Percentiles rank a stretch among this genome's conserved stretches.
phyloP scores from a whole-genome alignment of 2,888 invertebrate genomes.

The Empis stercorea region DNA sequence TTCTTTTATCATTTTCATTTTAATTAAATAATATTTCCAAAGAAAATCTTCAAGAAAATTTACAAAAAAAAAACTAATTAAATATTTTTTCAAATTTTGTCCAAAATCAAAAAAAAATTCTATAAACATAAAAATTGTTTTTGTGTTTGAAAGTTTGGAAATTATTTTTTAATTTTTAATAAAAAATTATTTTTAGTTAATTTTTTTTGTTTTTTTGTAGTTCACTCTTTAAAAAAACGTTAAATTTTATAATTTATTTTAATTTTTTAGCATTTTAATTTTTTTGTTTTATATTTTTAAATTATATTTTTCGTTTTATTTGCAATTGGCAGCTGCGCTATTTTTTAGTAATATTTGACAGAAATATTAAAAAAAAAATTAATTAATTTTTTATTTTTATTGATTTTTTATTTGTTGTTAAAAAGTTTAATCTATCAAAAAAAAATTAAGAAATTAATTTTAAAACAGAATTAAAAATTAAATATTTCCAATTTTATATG shows the following conservation, averaged over 20 bases:
- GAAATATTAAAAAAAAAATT: too few species aligned
- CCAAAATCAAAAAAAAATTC: not conserved
- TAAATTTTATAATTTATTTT: not conserved
- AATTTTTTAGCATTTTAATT: conserved; percentile 5
- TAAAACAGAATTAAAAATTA: too few species aligned
- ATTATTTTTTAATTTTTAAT: conserved; percentile 3
- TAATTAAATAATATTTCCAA: not conserved
- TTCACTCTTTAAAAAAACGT: not conserved
- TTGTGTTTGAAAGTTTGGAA: too few species aligned
- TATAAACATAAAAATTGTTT: too few species aligned
- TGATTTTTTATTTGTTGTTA: not conserved
- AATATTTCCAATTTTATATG: too few species aligned
- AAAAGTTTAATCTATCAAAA: too few species aligned
- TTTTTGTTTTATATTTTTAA: not conserved
- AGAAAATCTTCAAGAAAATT: not conserved
- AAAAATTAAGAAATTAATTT: too few species aligned
- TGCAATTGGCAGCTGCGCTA: conserved; percentile 9
- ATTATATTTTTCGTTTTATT: conserved; percentile 13
- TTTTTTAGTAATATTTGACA: not conserved
- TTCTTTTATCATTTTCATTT: not conserved
- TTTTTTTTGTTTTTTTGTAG: conserved; percentile 4
- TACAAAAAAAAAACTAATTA: not conserved
- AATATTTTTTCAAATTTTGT: not conserved
- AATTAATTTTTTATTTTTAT: not conserved
- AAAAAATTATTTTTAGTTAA: not conserved